Evolutionary conservation across 2,113 vertebrate genomes (phyloP), one percentile per base, ranked within the genome.

Genomic region (Coturnix japonica): DNA sequence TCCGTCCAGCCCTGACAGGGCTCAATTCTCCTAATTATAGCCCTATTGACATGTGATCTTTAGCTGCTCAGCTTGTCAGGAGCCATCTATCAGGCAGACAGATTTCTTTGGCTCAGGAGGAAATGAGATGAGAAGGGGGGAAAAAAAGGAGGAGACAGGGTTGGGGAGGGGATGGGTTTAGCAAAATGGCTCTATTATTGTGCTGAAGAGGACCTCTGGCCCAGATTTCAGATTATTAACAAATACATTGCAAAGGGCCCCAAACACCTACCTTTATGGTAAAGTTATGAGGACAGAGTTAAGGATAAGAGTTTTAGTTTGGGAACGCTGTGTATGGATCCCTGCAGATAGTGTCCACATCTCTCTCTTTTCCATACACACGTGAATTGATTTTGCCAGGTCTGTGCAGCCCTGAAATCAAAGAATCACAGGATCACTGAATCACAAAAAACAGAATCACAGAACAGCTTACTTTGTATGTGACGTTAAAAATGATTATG

Each of bases 11-110:
- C 91, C 89, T 82, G 94, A 94, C 91, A 95, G 93, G 93, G 94
- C 97, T 97, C 96, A 94, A 94, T 97, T 96, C 96, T 96, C 94
- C 97, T 97, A 95, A 97, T 97, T 97, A 97, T 96, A 95, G 96
- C 95, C 96, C 96, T 97, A 97, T 97, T 96, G 97, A 96, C 96
- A 93, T 96, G 96, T 94, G 96, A 96, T 97, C 95, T 96, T 97
- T 96, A 93, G 95, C 96, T 94, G 95, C 96, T 94, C 89, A 74
- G 95, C 87, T 94, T 97, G 96, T 97, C 97, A 97, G 95, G 95
- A 97, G 93, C 96, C 95, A 97, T 97, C 96, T 93, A 91, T 97
- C 95, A 97, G 89, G 61, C 87, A 92, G 95, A 95, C 91, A 63
- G 93, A 96, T 97, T 94, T 92, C 97, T 95, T 90, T 96, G 90